Evolutionary conservation across 2,888 invertebrate species (phyloP).

Genomic region (Belgica antarctica): DNA sequence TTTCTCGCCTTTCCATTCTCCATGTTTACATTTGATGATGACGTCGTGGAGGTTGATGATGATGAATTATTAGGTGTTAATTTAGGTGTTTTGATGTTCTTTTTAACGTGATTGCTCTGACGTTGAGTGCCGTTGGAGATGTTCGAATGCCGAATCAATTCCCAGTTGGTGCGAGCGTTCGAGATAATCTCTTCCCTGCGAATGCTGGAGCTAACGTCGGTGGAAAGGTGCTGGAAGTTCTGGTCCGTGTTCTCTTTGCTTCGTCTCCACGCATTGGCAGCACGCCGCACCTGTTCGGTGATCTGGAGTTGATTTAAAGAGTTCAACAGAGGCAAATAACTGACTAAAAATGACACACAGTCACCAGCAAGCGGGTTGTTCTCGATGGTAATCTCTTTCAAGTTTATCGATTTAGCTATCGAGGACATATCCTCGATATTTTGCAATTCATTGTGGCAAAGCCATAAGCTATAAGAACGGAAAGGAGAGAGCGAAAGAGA

Average conservation of each 20-base stretch:
- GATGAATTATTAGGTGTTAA: conserved; percentile 52
- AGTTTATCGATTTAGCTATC: conserved; percentile 70
- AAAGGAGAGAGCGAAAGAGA: not conserved
- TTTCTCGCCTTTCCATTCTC: conserved; percentile 46
- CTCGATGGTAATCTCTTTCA: conserved; percentile 82
- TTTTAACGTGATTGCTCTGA: conserved; percentile 48
- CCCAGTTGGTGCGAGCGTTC: conserved; percentile 85
- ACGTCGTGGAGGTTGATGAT: conserved; percentile 48
- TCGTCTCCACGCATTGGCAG: conserved; percentile 76
- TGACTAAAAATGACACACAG: conserved; percentile 77
- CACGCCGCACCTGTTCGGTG: conserved; percentile 72
- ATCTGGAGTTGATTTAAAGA: conserved; percentile 76
- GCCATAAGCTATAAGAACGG: conserved; percentile 49
- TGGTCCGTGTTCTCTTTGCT: conserved; percentile 69
- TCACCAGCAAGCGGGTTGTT: conserved; percentile 81
- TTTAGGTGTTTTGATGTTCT: conserved; percentile 58
- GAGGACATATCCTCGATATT: conserved; percentile 83
- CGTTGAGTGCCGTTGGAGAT: conserved; percentile 34
- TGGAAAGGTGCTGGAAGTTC: conserved; percentile 54
- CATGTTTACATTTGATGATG: conserved; percentile 41
- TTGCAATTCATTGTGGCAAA: conserved; percentile 59
- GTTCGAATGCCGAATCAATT: conserved; percentile 61
- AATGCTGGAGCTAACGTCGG: conserved; percentile 58
- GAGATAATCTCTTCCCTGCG: conserved; percentile 80
- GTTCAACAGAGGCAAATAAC: conserved; percentile 71